phyloP scores from a whole-genome alignment of 2,888 invertebrate species.

The Stenodera caucasica region DNA sequence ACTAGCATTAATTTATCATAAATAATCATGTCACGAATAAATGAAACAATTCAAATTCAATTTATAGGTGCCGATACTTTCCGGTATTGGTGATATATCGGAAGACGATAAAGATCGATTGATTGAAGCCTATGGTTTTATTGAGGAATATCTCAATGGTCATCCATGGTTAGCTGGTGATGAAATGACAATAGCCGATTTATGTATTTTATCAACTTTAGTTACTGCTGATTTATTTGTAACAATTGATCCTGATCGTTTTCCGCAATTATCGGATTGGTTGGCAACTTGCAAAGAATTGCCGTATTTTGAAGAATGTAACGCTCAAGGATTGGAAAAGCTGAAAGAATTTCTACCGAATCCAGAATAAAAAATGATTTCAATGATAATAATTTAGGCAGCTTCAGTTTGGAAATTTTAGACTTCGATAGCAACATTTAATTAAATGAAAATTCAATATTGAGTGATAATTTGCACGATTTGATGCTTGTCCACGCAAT shows the following conservation, averaged over 20 bases:
- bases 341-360: conserved; percentile 30
- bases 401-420: too few relatives aligned
- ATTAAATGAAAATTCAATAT: too few relatives aligned
- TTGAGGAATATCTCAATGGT: conserved; percentile 45
- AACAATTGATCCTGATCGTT: conserved; percentile 50
- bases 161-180: conserved; percentile 44
- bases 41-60: not conserved
- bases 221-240: conserved; percentile 55
- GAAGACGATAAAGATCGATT: conserved; percentile 52
- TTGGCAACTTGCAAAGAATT: conserved; percentile 45
- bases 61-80: conserved; percentile 41
- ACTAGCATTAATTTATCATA: too few relatives aligned
- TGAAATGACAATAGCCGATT: conserved; percentile 47
- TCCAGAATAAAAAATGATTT: too few relatives aligned
- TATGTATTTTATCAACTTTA: conserved; percentile 52
- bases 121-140: conserved; percentile 43
- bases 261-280: conserved; percentile 55
- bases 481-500: too few relatives aligned
- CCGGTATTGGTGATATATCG: conserved; percentile 48
- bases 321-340: conserved; percentile 35
- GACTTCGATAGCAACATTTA: too few relatives aligned
- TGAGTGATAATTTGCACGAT: too few relatives aligned
- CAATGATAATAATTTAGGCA: too few relatives aligned
- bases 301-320: conserved; percentile 44
- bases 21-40: not conserved